Conservation (phyloP, 2,888 invertebrate species). For the Pheosia tremula region DNA sequence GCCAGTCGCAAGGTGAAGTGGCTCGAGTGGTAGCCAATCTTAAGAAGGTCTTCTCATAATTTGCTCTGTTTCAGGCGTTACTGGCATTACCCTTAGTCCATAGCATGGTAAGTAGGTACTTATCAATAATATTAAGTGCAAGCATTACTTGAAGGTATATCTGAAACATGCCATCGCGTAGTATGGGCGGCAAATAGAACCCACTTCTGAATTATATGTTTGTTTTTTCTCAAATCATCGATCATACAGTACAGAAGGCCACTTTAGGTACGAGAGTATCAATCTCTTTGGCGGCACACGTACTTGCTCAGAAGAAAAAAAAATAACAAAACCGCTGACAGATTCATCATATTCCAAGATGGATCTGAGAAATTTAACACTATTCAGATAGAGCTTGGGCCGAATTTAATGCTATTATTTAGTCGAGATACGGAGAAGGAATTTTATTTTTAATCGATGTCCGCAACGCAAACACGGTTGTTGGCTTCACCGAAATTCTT, state of each 20-base stretch:
- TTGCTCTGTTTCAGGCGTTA: too few relatives aligned
- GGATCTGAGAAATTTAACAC: constrained; percentile 79
- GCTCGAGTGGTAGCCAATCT: too few relatives aligned
- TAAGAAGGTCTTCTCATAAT: too few relatives aligned
- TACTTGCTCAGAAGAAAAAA: constrained; percentile 37
- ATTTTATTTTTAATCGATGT: constrained; percentile 62
- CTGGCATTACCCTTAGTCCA: too few relatives aligned
- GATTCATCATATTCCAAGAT: constrained; percentile 75
- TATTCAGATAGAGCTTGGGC: constrained; percentile 59
- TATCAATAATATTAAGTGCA: too few relatives aligned
- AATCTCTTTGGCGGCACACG: constrained; percentile 40
- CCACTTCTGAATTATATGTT: neutral
- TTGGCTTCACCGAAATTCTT: constrained; percentile 67
- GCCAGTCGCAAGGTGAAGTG: too few relatives aligned
- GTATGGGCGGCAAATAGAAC: neutral
- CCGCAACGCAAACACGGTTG: constrained; percentile 76
- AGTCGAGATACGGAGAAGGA: constrained; percentile 55
- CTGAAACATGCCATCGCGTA: neutral
- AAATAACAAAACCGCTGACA: constrained; percentile 61
- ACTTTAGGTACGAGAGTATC: constrained; percentile 19
- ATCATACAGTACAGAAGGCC: constrained; percentile 9
- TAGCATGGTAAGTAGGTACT: too few relatives aligned
- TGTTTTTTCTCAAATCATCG: constrained; percentile 11
- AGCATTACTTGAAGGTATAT: too few relatives aligned
- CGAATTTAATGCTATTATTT: constrained; percentile 74